These are phyloP conservation scores for Lobophora halterata DNA, from an alignment of 2,888 invertebrate genomes.

Conservation along the genomic window DNA sequence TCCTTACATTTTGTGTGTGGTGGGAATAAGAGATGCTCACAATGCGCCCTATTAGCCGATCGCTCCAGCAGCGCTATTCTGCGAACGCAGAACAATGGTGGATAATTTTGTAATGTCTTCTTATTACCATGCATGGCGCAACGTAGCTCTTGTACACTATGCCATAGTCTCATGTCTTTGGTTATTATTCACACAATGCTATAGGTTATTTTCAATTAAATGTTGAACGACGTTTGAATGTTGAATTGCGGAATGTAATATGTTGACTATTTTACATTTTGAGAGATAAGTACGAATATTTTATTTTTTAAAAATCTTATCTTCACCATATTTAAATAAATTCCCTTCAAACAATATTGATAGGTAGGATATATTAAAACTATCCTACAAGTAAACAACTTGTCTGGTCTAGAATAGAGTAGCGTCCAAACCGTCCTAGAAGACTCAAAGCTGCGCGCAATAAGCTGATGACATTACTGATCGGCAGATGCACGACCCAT, in stretches of 20 bases:
- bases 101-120: constrained; percentile 76
- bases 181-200: constrained; percentile 58
- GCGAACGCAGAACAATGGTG: constrained; percentile 76
- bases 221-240: constrained; percentile 43
- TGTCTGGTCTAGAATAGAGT: constrained; percentile 11
- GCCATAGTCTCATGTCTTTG: constrained; percentile 42
- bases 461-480: constrained; percentile 27
- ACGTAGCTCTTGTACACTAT: constrained; percentile 50
- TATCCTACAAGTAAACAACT: no score
- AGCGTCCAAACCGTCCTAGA: constrained; percentile 11
- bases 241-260: constrained; percentile 21
- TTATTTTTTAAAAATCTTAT: no score
- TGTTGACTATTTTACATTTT: constrained; percentile 4
- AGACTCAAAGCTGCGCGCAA: constrained; percentile 27
- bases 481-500: constrained; percentile 28
- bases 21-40: constrained; percentile 52
- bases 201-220: constrained; percentile 51
- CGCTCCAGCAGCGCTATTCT: constrained; percentile 60
- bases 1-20: constrained; percentile 52
- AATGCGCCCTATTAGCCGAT: constrained; percentile 56
- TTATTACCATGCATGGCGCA: constrained; percentile 75
- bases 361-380: no score
- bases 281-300: no score
- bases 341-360: no score
- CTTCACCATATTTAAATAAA: no score